Conservation (phyloP, 2,797 vertebrate genomes). For the Dryobates pubescens region DNA sequence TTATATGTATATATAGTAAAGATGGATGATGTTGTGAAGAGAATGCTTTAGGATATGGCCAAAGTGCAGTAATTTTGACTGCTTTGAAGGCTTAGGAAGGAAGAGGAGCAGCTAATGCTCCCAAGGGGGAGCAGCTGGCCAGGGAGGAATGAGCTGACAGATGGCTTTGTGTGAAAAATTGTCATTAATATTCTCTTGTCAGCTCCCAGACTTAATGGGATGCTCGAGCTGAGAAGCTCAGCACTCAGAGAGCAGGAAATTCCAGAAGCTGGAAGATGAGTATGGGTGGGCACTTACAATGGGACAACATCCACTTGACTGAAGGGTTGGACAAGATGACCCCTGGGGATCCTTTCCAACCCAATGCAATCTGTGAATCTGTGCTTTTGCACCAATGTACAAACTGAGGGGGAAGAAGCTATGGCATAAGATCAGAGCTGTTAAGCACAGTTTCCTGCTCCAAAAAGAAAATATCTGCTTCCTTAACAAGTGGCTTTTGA, state of each 20-base stretch:
- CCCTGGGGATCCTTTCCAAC: too few species aligned
- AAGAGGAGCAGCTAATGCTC: neutral
- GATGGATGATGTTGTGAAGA: neutral
- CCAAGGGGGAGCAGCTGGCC: conserved; percentile 11
- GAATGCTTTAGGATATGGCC: neutral
- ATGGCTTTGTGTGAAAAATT: neutral
- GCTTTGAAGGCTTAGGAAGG: neutral
- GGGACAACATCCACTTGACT: neutral
- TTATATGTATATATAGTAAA: fast-evolving
- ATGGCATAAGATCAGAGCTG: neutral
- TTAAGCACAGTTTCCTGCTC: fast-evolving
- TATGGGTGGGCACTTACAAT: neutral
- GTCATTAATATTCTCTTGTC: neutral
- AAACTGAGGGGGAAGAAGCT: fast-evolving
- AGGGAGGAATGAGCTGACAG: neutral
- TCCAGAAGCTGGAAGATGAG: neutral
- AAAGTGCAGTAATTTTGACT: fast-evolving
- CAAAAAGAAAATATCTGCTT: neutral
- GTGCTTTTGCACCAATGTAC: fast-evolving
- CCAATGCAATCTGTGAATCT: too few species aligned
- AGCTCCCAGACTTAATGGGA: conserved; percentile 2
- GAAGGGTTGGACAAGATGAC: too few species aligned
- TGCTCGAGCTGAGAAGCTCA: neutral
- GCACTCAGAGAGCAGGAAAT: neutral
- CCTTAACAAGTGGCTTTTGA: neutral